Evolutionary conservation across 2,888 invertebrate genomes (phyloP).

Genomic region (Lycophotia porphyrea): DNA sequence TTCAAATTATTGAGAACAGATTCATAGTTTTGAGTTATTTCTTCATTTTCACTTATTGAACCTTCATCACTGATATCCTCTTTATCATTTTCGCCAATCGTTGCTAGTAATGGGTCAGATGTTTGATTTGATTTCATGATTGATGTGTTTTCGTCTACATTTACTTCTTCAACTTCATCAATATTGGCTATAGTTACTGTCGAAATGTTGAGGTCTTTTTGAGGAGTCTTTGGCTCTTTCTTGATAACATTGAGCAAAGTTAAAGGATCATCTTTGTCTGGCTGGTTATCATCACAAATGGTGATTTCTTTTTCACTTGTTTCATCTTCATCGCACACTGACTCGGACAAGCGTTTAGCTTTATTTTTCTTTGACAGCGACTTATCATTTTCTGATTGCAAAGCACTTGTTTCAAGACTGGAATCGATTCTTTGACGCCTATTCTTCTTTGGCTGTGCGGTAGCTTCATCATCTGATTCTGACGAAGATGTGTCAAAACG

Average conservation of each 20-base stretch:
- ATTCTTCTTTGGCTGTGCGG: conserved; percentile 71
- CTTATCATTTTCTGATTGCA: conserved; percentile 61
- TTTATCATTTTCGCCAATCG: conserved; percentile 55
- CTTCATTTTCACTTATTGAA: conserved; percentile 81
- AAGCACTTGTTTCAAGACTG: conserved; percentile 70
- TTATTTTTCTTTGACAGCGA: conserved; percentile 68
- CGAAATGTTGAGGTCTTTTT: conserved; percentile 75
- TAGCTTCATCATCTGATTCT: conserved; percentile 75
- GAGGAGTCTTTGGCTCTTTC: conserved; percentile 81
- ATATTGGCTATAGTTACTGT: conserved; percentile 72
- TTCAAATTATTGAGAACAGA: conserved; percentile 80
- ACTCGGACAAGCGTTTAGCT: conserved; percentile 72
- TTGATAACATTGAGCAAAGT: conserved; percentile 71
- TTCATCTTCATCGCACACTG: conserved; percentile 69
- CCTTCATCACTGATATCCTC: conserved; percentile 64
- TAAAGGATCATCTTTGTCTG: conserved; percentile 78
- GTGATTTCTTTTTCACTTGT: conserved; percentile 83
- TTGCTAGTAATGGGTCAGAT: conserved; percentile 78
- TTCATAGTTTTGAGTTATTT: conserved; percentile 83
- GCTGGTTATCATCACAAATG: conserved; percentile 68
- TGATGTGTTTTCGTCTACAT: conserved; percentile 74
- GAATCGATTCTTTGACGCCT: conserved; percentile 81
- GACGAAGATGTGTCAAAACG: conserved; percentile 75
- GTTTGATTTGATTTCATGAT: conserved; percentile 73
- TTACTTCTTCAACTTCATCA: conserved; percentile 76